Percentiles rank a stretch among this genome's conserved stretches.
Evolutionary conservation across 1,140 invertebrate genomes (phyloP).

Genomic region (Diabrotica undecimpunctata): DNA sequence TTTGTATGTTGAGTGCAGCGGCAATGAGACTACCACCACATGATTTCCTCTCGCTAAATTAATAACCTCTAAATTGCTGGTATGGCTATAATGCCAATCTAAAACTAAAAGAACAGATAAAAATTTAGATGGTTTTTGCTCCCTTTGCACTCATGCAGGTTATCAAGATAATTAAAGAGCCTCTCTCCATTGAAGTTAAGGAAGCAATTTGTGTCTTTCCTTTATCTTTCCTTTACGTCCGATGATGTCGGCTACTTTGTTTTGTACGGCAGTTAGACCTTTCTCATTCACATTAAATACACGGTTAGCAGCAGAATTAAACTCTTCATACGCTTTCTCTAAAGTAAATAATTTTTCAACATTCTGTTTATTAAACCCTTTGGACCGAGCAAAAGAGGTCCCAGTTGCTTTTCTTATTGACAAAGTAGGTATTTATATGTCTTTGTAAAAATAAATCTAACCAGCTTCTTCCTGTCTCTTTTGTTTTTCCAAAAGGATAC

Average conservation of each 20-base stretch:
- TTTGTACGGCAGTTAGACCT: constrained; percentile 4
- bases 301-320: constrained; percentile 18
- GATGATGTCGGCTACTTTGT: constrained; percentile 7
- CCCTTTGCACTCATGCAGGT: constrained; percentile 45
- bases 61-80: no score
- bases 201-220: constrained; percentile 49
- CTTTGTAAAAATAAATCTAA: constrained; percentile 20
- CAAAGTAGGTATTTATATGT: constrained; percentile 3
- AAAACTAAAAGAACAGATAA: no score
- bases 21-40: no score
- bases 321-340: constrained; percentile 10
- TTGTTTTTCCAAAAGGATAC: no score
- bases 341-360: constrained; percentile 17
- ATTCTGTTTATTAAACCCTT: constrained; percentile 18
- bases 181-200: constrained; percentile 47
- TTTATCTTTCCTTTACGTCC: constrained; percentile 38
- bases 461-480: no score
- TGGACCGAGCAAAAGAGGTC: constrained; percentile 18
- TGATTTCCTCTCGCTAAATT: no score
- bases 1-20: no score
- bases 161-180: constrained; percentile 44
- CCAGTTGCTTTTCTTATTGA: constrained; percentile 11
- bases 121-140: no score
- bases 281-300: constrained; percentile 15
- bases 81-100: no score